Evolutionary conservation across 1,140 invertebrate genomes (phyloP).

Genomic region (Cherax destructor): DNA sequence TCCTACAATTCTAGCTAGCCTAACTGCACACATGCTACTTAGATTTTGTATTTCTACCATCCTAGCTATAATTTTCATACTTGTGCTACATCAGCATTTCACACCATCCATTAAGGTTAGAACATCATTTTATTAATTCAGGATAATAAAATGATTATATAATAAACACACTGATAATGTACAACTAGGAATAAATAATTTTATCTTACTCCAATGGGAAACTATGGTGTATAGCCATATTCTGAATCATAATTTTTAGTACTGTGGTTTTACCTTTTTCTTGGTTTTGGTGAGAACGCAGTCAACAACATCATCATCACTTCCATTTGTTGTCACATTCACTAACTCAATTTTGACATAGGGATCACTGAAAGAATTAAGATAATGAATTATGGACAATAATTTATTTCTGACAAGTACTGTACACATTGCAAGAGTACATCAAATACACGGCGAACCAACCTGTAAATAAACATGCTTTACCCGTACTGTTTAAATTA

Average conservation of each 20-base stretch:
- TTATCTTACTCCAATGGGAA: background rate
- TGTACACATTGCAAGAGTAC: too few species aligned
- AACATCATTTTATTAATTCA: background rate
- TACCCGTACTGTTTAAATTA: too few species aligned
- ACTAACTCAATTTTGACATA: constrained; percentile 93
- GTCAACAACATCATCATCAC: constrained; percentile 89
- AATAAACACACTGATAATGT: background rate
- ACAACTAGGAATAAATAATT: background rate
- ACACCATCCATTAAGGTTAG: background rate
- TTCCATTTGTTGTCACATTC: constrained; percentile 80
- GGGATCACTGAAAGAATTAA: constrained; percentile 86
- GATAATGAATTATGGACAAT: constrained; percentile 70
- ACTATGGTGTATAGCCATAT: constrained; percentile 5
- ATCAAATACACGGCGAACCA: too few species aligned
- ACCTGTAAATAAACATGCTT: too few species aligned
- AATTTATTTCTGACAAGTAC: too few species aligned
- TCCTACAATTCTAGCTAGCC: too few species aligned
- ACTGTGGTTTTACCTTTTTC: constrained; percentile 85
- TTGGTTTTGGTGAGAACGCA: constrained; percentile 96
- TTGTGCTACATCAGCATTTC: too few species aligned
- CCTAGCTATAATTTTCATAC: too few species aligned
- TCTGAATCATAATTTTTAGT: background rate
- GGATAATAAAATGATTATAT: background rate
- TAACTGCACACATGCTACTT: too few species aligned
- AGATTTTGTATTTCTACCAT: too few species aligned